Base-by-base conservation (phyloP, 2,797 vertebrate genomes). In the Pogonophryne albipinna region DNA sequence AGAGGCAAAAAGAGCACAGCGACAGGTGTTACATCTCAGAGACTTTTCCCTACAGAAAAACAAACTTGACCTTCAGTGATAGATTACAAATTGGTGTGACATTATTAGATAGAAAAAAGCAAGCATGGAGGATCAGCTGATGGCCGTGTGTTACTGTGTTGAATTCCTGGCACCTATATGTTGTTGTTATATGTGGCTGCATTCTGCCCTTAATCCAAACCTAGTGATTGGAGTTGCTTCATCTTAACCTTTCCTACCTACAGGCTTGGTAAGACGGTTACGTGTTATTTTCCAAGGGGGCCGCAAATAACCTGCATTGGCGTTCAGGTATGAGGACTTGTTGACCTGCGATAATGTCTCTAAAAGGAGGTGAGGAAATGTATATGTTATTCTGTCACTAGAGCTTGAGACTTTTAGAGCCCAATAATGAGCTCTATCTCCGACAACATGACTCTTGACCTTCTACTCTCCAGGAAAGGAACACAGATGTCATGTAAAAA, bases 401-500 rank as follows among this genome's bases (percentile, higher is more conserved):
- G 68, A 59, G 41, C 10, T 16, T 0, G 23, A 71, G 69, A 74
- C 65, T 56, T 69, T 47, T 7, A 23, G 20, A 61, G 63, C 34
- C 42, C 71, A 15, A 64, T 91, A 89, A 89, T 88, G 79, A 90
- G 81, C 72, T 73, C 79, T 5, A 66, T 84, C 82, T 77, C 50
- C 63, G 20, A 50, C 45, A 76, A 68, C 83, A 82, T 63, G 78
- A 86, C 80, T 80, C 71, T 41, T 83, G 83, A 85, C 85, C 90
- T 80, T 83, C 70, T 85, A 27, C 42, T 55, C 64, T 13, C 27
- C 1, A 27, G 11, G 42, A 64, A 31, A 67, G 65, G 51, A 65
- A 62, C 56, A 76, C 10, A 75, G 50, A 81, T 80, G 75, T 89
- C 80, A 74, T 86, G 74, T 87, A 87, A 88, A 89, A 84, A 86